These are phyloP conservation scores for Acanthurus leucopareius DNA, from an alignment of 2,797 vertebrate genomes.

Conservation along the genomic window DNA sequence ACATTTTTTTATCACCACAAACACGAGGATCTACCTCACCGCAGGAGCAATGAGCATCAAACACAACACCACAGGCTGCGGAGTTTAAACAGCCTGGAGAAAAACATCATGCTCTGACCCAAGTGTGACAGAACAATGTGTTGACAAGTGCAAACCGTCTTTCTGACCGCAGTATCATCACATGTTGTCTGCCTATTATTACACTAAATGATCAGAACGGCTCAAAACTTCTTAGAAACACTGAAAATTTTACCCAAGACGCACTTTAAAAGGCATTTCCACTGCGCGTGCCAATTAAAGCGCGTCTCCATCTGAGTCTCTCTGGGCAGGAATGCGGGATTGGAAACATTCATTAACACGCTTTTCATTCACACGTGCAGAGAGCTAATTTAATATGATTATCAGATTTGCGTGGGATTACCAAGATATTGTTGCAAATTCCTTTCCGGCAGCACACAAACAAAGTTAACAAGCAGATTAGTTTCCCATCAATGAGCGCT, in stretches of 20 bases:
- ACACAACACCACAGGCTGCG: too few relatives aligned
- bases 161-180: neutral
- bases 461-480: slow-evolving; percentile 4
- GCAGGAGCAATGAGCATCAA: too few relatives aligned
- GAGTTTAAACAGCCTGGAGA: too few relatives aligned
- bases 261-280: slow-evolving; percentile 29
- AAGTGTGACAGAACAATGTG: too few relatives aligned
- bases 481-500: neutral
- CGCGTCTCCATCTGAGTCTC: slow-evolving; percentile 23
- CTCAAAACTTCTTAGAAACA: neutral
- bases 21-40: too few relatives aligned
- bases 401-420: slow-evolving; percentile 29
- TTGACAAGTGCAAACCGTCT: neutral
- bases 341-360: slow-evolving; percentile 55
- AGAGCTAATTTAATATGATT: slow-evolving; percentile 48
- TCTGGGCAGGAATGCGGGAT: slow-evolving; percentile 1
- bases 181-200: neutral
- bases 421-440: slow-evolving; percentile 1
- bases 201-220: neutral
- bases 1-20: too few relatives aligned
- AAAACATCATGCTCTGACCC: too few relatives aligned
- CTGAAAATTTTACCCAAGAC: slow-evolving; percentile 3
- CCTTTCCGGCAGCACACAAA: neutral
- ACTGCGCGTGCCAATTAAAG: slow-evolving; percentile 45
- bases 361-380: slow-evolving; percentile 51